A percentile compares a stretch with the other conserved stretches of the same genome.
Evolutionary conservation across 2,888 invertebrate genomes (phyloP).

Genomic region (Lottia scabra): DNA sequence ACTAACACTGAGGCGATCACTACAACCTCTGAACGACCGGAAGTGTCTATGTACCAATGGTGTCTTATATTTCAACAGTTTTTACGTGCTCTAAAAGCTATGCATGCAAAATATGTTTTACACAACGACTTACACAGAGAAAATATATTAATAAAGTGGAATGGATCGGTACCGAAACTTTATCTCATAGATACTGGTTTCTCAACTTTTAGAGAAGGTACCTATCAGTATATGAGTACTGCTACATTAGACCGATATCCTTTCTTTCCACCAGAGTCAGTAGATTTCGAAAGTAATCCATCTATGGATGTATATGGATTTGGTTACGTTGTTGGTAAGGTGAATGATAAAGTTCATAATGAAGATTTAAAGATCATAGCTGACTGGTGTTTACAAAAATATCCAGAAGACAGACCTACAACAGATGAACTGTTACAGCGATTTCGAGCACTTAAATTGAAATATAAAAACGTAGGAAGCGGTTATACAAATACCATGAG

Average conservation of each 20-base stretch:
- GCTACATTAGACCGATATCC: neutral
- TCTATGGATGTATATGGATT: neutral
- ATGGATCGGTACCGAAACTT: neutral
- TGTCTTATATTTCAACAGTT: neutral
- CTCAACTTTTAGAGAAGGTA: slow-evolving; percentile 12
- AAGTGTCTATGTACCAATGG: neutral
- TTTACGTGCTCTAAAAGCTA: neutral
- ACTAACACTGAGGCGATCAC: neutral
- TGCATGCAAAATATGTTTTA: neutral
- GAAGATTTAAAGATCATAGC: neutral
- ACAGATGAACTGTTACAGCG: neutral
- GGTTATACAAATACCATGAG: neutral
- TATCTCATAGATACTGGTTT: slow-evolving; percentile 14
- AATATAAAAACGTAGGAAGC: neutral
- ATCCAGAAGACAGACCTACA: neutral
- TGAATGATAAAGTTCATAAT: neutral
- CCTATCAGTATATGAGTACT: neutral
- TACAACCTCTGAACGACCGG: neutral
- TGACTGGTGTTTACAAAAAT: neutral
- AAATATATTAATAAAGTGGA: slow-evolving; percentile 14
- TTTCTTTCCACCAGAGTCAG: neutral
- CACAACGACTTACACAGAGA: slow-evolving; percentile 15
- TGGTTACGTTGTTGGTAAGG: neutral
- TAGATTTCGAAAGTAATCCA: neutral
- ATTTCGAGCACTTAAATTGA: neutral